These are phyloP conservation scores for Poecilia latipinna DNA, from an alignment of 2,113 vertebrate genomes.

Conservation along the genomic window DNA sequence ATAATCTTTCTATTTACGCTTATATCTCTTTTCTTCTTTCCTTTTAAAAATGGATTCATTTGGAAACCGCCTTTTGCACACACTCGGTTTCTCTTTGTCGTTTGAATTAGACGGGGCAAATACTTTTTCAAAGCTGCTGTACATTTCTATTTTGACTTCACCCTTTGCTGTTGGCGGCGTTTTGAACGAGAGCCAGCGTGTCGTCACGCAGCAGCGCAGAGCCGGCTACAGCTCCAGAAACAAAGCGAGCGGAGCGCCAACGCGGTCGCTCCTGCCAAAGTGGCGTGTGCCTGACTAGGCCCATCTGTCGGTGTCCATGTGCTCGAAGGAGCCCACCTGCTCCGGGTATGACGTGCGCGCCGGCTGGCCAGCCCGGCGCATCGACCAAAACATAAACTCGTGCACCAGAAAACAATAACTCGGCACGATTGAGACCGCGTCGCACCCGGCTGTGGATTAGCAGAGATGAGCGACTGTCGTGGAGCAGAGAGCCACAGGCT, in stretches of 20 bases:
- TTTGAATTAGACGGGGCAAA: too few relatives aligned
- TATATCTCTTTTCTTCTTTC: neutral
- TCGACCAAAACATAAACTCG: conserved; percentile 26
- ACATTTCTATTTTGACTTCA: conserved; percentile 7
- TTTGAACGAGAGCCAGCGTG: conserved; percentile 30
- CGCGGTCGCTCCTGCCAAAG: conserved; percentile 67
- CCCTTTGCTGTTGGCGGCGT: conserved; percentile 25
- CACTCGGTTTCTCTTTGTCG: too few relatives aligned
- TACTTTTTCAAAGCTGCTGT: too few relatives aligned
- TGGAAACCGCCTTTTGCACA: too few relatives aligned
- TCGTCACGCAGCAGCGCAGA: conserved; percentile 54
- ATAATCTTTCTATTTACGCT: too few relatives aligned
- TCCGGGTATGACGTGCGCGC: conserved; percentile 48
- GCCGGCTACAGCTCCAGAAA: conserved; percentile 49
- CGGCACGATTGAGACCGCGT: conserved; percentile 33
- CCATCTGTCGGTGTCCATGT: conserved; percentile 73
- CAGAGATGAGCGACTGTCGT: conserved; percentile 22
- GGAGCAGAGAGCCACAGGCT: conserved; percentile 20
- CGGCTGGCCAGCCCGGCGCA: conserved; percentile 20
- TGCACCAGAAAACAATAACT: neutral
- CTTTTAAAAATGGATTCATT: neutral
- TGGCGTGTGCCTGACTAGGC: conserved; percentile 67
- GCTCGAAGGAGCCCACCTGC: conserved; percentile 54
- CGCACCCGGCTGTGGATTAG: conserved; percentile 36
- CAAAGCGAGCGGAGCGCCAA: conserved; percentile 41